Percentiles rank a stretch among this genome's conserved stretches.
Conservation (phyloP, 2,113 vertebrate species). For the Pseudorasbora parva region DNA sequence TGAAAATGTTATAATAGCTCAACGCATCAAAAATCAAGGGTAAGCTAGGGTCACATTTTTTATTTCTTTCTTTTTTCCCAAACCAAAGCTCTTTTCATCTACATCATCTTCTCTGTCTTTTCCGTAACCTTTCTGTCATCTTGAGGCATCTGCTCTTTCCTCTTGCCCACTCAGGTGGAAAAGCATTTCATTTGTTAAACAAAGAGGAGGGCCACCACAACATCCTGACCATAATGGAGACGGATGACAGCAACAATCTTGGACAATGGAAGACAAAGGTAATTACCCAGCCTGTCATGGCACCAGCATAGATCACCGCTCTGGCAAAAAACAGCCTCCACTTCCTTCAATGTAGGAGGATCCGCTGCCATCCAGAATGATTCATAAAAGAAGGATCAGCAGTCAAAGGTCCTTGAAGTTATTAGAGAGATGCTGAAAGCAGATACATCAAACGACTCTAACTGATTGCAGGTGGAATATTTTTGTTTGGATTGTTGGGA, state of each 20-base stretch:
- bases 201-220: constrained; percentile 75
- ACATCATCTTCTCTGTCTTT: constrained; percentile 9
- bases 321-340: constrained; percentile 28
- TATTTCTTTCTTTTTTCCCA: not conserved
- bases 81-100: not conserved
- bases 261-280: constrained; percentile 71
- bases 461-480: not conserved
- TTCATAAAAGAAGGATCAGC: constrained; percentile 15
- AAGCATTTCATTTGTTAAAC: constrained; percentile 79
- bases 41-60: not conserved
- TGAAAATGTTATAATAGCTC: not conserved
- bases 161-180: constrained; percentile 66
- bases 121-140: constrained; percentile 22
- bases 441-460: constrained; percentile 3
- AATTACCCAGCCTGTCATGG: constrained; percentile 76
- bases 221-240: constrained; percentile 74
- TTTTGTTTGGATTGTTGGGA: not conserved
- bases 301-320: constrained; percentile 68
- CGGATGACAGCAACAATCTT: constrained; percentile 72
- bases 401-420: not conserved
- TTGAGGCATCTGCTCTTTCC: constrained; percentile 60
- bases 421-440: not conserved
- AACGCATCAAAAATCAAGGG: not conserved
- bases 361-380: constrained; percentile 51
- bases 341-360: constrained; percentile 14